A percentile compares a stretch with the other conserved stretches of the same genome.
phyloP scores from a whole-genome alignment of 2,888 invertebrate species.

The Chrysina gloriosa region DNA sequence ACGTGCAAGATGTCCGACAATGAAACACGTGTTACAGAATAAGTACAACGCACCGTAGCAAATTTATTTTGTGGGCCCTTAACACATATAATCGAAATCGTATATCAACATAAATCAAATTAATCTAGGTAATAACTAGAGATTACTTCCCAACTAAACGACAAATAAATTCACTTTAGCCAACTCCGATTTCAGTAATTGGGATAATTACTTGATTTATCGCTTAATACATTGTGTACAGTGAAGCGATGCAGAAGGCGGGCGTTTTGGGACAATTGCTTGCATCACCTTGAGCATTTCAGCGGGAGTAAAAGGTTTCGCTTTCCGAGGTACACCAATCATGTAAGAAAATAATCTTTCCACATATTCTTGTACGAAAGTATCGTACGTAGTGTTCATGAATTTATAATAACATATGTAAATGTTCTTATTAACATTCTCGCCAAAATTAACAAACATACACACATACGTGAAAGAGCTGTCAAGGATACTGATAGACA shows the following conservation, averaged over 20 bases:
- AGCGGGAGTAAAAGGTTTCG: background rate
- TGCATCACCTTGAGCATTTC: background rate
- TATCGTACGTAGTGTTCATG: no score
- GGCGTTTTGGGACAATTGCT: background rate
- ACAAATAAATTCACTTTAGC: slow-evolving; percentile 36
- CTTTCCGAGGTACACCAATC: no score
- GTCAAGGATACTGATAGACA: background rate
- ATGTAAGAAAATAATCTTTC: no score
- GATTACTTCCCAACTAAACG: slow-evolving; percentile 20
- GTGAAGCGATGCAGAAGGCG: slow-evolving; percentile 4
- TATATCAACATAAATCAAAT: slow-evolving; percentile 32
- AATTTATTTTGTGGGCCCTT: slow-evolving; percentile 19
- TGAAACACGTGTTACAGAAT: background rate
- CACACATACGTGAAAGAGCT: background rate
- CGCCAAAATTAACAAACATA: no score
- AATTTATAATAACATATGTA: no score
- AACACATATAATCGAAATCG: slow-evolving; percentile 11
- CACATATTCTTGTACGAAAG: no score
- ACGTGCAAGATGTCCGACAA: background rate
- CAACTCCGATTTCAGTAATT: slow-evolving; percentile 32
- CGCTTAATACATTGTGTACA: slow-evolving; percentile 16
- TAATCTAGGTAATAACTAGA: slow-evolving; percentile 35
- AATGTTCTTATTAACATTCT: no score
- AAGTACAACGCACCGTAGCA: background rate
- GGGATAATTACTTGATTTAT: slow-evolving; percentile 38